These are phyloP conservation scores for Limnephilus auricula DNA, from an alignment of 2,888 invertebrate genomes.

Conservation along the genomic window DNA sequence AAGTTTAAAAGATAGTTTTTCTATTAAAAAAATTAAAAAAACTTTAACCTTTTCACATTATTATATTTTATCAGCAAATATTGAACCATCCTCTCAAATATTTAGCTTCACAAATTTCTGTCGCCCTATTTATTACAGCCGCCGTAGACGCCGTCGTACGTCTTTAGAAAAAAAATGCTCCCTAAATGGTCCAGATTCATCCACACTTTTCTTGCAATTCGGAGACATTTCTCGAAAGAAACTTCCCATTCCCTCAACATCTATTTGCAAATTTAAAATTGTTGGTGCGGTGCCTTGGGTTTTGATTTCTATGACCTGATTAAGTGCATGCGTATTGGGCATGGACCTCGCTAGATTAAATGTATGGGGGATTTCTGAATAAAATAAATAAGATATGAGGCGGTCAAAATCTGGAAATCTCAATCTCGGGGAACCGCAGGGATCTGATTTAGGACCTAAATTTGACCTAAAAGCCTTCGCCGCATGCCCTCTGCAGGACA, in stretches of 20 bases:
- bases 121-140: slow-evolving; percentile 38
- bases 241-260: background rate
- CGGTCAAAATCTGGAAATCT: slow-evolving; percentile 61
- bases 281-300: background rate
- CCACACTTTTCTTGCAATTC: background rate
- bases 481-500: background rate
- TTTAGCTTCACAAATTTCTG: slow-evolving; percentile 43
- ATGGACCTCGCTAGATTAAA: slow-evolving; percentile 10
- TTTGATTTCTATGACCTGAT: background rate
- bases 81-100: slow-evolving; percentile 38
- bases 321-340: background rate
- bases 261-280: background rate
- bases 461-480: background rate
- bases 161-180: slow-evolving; percentile 37
- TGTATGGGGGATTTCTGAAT: slow-evolving; percentile 52
- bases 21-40: too few species aligned
- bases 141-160: slow-evolving; percentile 26
- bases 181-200: slow-evolving; percentile 11
- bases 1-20: too few species aligned
- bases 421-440: slow-evolving; percentile 55
- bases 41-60: background rate
- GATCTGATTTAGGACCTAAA: slow-evolving; percentile 15
- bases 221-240: background rate
- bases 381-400: slow-evolving; percentile 64
- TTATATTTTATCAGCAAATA: background rate